Evolutionary conservation across 2,888 invertebrate species (phyloP), one percentile per base, ranked within the genome.

Genomic region (Amphipoea oculea): DNA sequence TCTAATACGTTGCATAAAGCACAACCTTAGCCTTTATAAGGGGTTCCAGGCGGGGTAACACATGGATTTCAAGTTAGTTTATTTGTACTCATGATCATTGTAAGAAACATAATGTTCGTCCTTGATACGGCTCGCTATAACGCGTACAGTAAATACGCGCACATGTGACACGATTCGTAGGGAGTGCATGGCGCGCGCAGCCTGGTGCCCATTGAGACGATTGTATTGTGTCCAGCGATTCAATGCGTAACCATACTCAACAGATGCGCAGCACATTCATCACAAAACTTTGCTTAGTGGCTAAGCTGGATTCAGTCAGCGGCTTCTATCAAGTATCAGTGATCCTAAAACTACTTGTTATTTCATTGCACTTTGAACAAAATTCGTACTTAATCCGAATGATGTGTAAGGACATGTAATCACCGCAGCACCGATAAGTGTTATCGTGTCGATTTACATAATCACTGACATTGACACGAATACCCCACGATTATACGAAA

Each of bases 171-270:
- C 65, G 40, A 11, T 3, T 40, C n/a, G 14, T 7, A 40, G 45
- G 42, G 36, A 48, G 65, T 45, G 77, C 82, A 60, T 17, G 57
- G 68, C 67, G 20, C n/a, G 11, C 42, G 70, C 62, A 36, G 57
- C 62, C 17, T n/a, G 67, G 54, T n/a, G 67, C 60, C 54, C 54
- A 79, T 87, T 84, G 73, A 68, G 6, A 1, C 72, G 72, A 79
- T 84, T 73, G 69, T 75, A 81, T 81, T 84, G 84, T 75, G 76
- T 42, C 36, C 72, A 73, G 69, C 78, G 60, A 40, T 45, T 76
- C 69, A 62, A 82, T 86, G 72, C 67, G 51, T 23, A 14, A 12
- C 54, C 45, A 45, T 40, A 23, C 72, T 36, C 29, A 65, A 51
- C 69, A 54, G 51, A 54, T 48, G 45, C 62, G 73, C 42, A 6